phyloP scores from a whole-genome alignment of 2,797 vertebrate species.

The Vespertilio murinus region DNA sequence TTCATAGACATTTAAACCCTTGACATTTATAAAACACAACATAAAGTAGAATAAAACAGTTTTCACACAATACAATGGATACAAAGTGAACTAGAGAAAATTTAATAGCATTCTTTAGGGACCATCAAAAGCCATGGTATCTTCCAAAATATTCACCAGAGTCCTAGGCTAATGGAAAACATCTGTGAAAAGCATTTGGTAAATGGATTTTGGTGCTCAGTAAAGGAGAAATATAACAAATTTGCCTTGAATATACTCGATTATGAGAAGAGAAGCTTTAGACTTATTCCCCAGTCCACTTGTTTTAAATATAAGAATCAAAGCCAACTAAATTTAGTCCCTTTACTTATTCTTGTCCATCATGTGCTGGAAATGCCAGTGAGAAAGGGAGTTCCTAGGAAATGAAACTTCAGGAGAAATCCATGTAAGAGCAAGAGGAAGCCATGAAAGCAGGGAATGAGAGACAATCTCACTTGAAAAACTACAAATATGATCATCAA shows the following conservation, averaged over 20 bases:
- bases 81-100: constrained; percentile 36
- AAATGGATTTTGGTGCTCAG: background rate
- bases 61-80: constrained; percentile 39
- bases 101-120: constrained; percentile 7
- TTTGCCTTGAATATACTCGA: background rate
- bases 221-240: background rate
- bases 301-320: constrained; percentile 33
- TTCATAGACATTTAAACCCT: constrained; percentile 43
- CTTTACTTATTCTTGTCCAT: background rate
- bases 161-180: constrained; percentile 49
- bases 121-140: background rate
- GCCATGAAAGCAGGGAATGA: background rate
- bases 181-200: constrained; percentile 24
- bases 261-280: background rate
- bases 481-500: background rate
- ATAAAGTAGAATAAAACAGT: constrained; percentile 8
- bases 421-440: background rate
- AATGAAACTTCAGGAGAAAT: constrained; percentile 3
- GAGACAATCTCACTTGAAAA: background rate
- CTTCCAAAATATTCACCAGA: constrained; percentile 30
- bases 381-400: background rate
- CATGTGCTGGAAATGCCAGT: background rate
- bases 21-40: background rate
- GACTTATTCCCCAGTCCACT: background rate
- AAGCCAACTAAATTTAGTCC: constrained; percentile 4